These are phyloP conservation scores for Bothrops jararaca DNA, from an alignment of 2,113 vertebrate species.

Conservation along the genomic window DNA sequence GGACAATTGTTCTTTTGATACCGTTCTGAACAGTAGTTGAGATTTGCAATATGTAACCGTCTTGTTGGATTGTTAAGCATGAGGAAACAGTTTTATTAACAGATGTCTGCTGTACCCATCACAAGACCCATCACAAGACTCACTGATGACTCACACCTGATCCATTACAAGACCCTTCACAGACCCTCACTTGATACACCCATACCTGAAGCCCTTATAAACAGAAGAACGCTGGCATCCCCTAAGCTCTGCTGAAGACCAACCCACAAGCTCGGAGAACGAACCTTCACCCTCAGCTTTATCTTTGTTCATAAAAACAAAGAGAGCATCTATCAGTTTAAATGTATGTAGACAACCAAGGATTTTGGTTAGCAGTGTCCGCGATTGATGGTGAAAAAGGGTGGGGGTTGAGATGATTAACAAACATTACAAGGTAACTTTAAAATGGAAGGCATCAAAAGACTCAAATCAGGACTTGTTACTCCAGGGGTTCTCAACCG, in stretches of 20 bases:
- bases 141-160: too few species aligned
- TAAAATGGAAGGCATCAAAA: background rate
- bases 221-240: too few species aligned
- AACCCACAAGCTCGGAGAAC: too few species aligned
- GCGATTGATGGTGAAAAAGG: background rate
- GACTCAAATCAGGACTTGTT: background rate
- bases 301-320: background rate
- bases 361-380: background rate
- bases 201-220: too few species aligned
- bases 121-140: too few species aligned
- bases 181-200: too few species aligned
- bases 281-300: background rate
- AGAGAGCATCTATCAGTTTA: background rate
- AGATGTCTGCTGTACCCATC: background rate
- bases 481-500: too few species aligned
- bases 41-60: background rate
- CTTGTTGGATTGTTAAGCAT: background rate
- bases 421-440: background rate
- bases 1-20: background rate
- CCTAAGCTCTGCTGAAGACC: too few species aligned
- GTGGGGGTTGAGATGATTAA: background rate
- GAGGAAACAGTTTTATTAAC: constrained; percentile 8
- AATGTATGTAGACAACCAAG: background rate
- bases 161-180: too few species aligned
- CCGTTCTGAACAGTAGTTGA: background rate